Base-by-base conservation (phyloP, 2,113 vertebrate genomes). In the Donacobius atricapilla region DNA sequence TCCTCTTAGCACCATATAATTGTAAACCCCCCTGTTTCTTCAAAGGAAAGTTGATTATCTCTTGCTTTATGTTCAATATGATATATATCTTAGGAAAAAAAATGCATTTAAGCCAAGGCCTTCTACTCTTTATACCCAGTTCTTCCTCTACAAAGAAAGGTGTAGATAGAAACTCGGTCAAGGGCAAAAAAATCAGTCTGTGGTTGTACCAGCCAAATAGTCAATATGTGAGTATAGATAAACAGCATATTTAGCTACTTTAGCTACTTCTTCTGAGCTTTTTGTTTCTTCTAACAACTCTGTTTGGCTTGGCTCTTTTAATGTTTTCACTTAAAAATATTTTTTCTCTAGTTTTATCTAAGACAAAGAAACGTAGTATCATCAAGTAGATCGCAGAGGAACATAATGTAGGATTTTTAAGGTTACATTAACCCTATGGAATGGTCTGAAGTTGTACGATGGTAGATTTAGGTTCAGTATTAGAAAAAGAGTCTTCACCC, bases 81-180 rank as follows among this genome's bases (percentile, higher is more conserved):
- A 10, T 40, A 53, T 14, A 33, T 5, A 39, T 2, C 8, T 69
- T 47, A 40, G 10, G 8, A 22, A 73, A 89, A 45, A 71, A 40
- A 47, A 21, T 2, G 13, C 7, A n/a, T 28, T 51, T 51, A 73
- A 70, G 8, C 5, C 1, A 1, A 57, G 58, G 1, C 2, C 6
- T 72, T 80, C 22, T 63, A 25, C 8, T 63, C 1, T 58, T 11
- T 53, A 5, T n/a, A 33, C 3, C 28, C 30, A 27, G 5, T 58
- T 82, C 22, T 47, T 69, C 10, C 51, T 45, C 35, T 35, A 4
- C 23, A 76, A 2, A 23, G 25, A n/a, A 83, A 72, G 0, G 0
- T 28, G 8, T 11, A 63, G 39, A 13, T 6, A 65, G 7, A 83
- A 23, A 25, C 6, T 50, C 51, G 37, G 10, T 27, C 13, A 50